Base-by-base conservation (phyloP, 2,888 invertebrate genomes). In the Elmis aenea region DNA sequence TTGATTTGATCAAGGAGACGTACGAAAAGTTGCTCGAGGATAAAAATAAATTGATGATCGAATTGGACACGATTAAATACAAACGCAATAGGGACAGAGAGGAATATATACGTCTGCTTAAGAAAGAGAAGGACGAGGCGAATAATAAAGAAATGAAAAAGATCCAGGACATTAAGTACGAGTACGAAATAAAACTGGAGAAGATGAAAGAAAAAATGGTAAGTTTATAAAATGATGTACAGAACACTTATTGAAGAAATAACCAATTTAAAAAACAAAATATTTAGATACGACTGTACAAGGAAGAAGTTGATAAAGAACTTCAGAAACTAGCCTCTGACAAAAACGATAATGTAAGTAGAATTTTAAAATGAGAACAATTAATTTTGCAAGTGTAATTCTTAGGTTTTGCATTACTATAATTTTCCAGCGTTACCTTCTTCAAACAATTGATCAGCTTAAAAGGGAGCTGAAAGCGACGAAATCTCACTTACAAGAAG, bases 161-260 rank as follows among this genome's bases (percentile, higher is more conserved):
- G 45, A 66, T 69, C 3, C 66, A 70, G 35, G 77, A 79, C 36
- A 69, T 82, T 3, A 71, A 77, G 34, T 70, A 69, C 11, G 83
- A 84, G 55, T 80, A 85, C 58, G 85, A 84, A 54, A 74, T 75
- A 48, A 87, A 86, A 67, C 67, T 88, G 55, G 83, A 82, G 56
- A 76, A 81, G 64, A 82, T 87, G 77, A 88, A 87, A 62, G 73
- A 77, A 30, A 83, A 83, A 76, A 85, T 87, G 85, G 85, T 86
- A 72, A 77, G 79, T 25, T 16, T 16, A 38, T 21, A 33, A 10
- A 15, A 10, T 35, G n/a, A n/a, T n/a, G n/a, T n/a, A n/a, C n/a
- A n/a, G n/a, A n/a, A n/a, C n/a, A n/a, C n/a, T n/a, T n/a, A n/a
- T n/a, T n/a, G n/a, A n/a, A n/a, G n/a, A n/a, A n/a, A n/a, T n/a